Evolutionary conservation across 30 jellyfish, hydroid and myxozoan genomes (phyloP).

Genomic region (Aurelia sp.): DNA sequence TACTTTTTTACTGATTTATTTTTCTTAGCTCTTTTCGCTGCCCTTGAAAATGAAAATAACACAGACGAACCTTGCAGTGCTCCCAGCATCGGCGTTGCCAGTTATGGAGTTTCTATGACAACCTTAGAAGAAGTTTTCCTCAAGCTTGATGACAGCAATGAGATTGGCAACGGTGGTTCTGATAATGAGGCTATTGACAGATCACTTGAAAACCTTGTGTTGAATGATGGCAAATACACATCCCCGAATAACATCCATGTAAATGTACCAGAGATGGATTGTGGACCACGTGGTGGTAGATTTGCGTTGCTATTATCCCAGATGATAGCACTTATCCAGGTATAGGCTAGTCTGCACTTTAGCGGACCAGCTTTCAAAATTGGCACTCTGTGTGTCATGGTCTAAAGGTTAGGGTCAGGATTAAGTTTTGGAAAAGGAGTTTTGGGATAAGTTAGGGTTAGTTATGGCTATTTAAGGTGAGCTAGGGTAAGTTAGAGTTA

Average conservation of each 20-base stretch:
- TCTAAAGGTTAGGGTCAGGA: too few species aligned
- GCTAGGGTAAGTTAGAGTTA: too few species aligned
- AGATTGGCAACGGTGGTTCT: background rate
- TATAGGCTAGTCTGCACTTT: too few species aligned
- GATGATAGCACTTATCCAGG: slow-evolving; percentile 64
- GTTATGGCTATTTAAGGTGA: too few species aligned
- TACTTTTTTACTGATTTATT: too few species aligned
- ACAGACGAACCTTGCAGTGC: slow-evolving; percentile 66
- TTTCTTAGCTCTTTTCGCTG: slow-evolving; percentile 65
- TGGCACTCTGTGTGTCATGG: too few species aligned
- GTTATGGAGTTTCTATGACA: slow-evolving; percentile 91
- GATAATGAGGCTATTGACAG: background rate
- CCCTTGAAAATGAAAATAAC: slow-evolving; percentile 58
- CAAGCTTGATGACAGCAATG: slow-evolving; percentile 69
- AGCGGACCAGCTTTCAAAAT: too few species aligned
- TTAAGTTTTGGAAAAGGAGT: too few species aligned
- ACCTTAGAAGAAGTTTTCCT: slow-evolving; percentile 88
- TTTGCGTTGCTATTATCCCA: slow-evolving; percentile 27
- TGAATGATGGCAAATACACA: slow-evolving; percentile 4
- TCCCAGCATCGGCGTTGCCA: slow-evolving; percentile 69
- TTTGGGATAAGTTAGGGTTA: too few species aligned
- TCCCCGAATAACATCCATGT: slow-evolving; percentile 18
- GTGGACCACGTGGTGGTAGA: slow-evolving; percentile 4
- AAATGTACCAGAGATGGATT: slow-evolving; percentile 23
- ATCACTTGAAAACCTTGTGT: slow-evolving; percentile 26